A percentile compares a stretch with the other conserved stretches of the same genome.
These are phyloP conservation scores for Drosophila cracens DNA, from an alignment of 2,888 invertebrate genomes.

Conservation along the genomic window DNA sequence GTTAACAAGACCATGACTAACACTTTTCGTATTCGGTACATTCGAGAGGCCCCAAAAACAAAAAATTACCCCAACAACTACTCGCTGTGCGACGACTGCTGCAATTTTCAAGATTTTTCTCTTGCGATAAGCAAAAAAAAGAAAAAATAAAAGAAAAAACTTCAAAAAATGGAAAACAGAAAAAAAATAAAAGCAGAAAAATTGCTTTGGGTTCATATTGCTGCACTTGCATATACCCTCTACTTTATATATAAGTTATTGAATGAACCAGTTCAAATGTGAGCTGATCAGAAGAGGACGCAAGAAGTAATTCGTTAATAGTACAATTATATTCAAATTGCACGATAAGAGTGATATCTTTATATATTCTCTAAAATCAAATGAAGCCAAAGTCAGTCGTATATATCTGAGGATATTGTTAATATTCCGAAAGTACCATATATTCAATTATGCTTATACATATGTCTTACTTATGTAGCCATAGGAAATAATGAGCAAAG, in stretches of 20 bases:
- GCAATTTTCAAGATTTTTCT: slow-evolving; percentile 79
- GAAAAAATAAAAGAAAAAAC: slow-evolving; percentile 23
- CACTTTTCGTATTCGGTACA: slow-evolving; percentile 65
- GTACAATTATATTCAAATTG: background rate
- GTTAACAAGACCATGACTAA: slow-evolving; percentile 82
- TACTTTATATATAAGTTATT: background rate
- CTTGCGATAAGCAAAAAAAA: slow-evolving; percentile 77
- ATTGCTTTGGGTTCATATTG: background rate
- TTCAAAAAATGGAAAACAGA: slow-evolving; percentile 24
- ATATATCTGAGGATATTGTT: background rate
- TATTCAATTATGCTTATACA: background rate
- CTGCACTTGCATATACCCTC: slow-evolving; percentile 15
- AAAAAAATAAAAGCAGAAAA: slow-evolving; percentile 34
- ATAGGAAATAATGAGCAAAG: background rate
- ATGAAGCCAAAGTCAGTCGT: background rate
- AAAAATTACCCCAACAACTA: slow-evolving; percentile 29
- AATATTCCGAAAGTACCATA: background rate
- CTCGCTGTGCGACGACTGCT: slow-evolving; percentile 35
- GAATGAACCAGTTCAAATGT: background rate
- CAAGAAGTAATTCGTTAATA: background rate
- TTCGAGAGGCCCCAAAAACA: slow-evolving; percentile 55
- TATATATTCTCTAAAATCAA: background rate
- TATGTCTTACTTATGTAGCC: background rate
- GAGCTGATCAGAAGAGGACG: background rate
- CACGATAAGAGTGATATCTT: background rate